A percentile compares a stretch with the other conserved stretches of the same genome.
These are phyloP conservation scores for Orestias chungarensis DNA, from an alignment of 2,797 vertebrate genomes.

Conservation along the genomic window DNA sequence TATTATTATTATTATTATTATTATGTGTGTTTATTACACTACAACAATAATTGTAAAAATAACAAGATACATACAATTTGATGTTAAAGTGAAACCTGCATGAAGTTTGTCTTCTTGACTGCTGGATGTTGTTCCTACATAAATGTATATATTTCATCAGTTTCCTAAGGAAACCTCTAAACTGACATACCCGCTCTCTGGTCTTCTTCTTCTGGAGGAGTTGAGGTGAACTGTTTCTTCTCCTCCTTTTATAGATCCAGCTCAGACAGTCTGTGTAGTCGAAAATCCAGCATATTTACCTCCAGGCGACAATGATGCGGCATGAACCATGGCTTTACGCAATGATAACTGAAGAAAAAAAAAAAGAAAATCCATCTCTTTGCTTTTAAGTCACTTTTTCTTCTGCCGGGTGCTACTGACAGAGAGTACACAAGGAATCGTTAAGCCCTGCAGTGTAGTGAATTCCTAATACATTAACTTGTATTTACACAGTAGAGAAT, in stretches of 20 bases:
- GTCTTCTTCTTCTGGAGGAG: conserved; percentile 15
- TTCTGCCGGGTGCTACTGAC: conserved; percentile 29
- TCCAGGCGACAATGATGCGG: conserved; percentile 14
- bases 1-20: background rate
- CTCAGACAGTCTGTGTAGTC: background rate
- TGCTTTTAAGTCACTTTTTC: conserved; percentile 12
- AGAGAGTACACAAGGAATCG: conserved; percentile 46
- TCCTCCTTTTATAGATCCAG: conserved; percentile 51
- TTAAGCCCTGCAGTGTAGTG: conserved; percentile 40
- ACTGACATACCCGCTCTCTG: conserved; percentile 43
- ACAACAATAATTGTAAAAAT: background rate
- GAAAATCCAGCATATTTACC: background rate
- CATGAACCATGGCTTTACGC: conserved; percentile 3
- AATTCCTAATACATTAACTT: conserved; percentile 21
- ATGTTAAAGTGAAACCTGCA: background rate
- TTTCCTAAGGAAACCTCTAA: background rate
- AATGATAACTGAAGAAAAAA: conserved; percentile 16
- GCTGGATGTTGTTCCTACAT: background rate
- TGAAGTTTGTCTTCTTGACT: background rate
- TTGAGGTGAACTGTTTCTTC: conserved; percentile 20
- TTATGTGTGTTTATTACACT: background rate
- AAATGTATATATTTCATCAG: background rate
- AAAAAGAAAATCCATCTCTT: conserved; percentile 21
- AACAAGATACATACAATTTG: background rate
- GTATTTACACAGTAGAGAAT: conserved; percentile 35